Evolutionary conservation across 1,140 invertebrate species (phyloP).

Genomic region (Babylonia areolata): DNA sequence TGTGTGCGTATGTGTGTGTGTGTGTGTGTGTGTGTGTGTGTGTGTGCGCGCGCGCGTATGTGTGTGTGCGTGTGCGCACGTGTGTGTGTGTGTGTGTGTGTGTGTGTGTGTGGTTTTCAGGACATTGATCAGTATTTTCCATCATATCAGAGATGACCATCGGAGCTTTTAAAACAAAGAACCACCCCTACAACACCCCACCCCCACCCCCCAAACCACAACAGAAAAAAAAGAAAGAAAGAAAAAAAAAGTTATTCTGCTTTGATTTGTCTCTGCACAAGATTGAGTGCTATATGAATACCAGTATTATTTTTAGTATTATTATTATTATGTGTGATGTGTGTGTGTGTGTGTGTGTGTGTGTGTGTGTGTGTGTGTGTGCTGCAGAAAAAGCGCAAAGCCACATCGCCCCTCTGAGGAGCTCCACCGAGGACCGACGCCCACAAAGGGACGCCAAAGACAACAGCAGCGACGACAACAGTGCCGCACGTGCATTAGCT

Average conservation of each 20-base stretch:
- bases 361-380: not conserved
- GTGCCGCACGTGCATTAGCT: not conserved
- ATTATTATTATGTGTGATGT: too few relatives aligned
- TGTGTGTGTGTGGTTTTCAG: not conserved
- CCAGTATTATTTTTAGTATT: too few relatives aligned
- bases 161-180: too few relatives aligned
- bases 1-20: not conserved
- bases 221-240: too few relatives aligned
- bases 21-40: constrained; percentile 3
- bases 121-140: too few relatives aligned
- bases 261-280: too few relatives aligned
- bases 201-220: too few relatives aligned
- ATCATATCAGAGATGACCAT: too few relatives aligned
- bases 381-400: not conserved
- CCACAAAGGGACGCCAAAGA: not conserved
- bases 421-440: not conserved
- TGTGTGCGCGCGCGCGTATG: not conserved
- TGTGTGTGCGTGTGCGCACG: not conserved
- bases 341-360: not conserved
- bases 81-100: not conserved
- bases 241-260: too few relatives aligned
- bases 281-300: too few relatives aligned
- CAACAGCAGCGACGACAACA: not conserved
- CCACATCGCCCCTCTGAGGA: not conserved
- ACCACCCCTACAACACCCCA: too few relatives aligned